Evolutionary conservation across 1,140 invertebrate genomes (phyloP), one percentile per base, ranked within the genome.

Genomic region (Nymphalis io): DNA sequence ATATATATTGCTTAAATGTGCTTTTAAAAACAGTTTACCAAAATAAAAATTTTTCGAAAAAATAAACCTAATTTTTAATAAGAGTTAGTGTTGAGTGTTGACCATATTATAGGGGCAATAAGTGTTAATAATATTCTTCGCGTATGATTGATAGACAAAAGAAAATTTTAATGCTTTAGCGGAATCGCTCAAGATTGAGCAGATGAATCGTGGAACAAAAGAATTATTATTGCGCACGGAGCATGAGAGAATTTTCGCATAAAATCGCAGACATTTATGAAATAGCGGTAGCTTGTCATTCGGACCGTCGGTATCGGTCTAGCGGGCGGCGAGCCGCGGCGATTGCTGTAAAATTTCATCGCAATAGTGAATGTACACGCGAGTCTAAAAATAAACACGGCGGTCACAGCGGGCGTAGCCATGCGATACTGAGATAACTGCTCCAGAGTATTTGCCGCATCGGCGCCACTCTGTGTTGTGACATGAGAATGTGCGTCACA

Each of bases 311-410:
- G 80, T 84, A 83, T 88, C 80, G 78, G 79, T 81, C 79, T 76
- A 72, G 80, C 80, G 79, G 71, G 79, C 79, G 78, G 80, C 81
- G 82, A 84, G 81, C 78, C 75, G 81, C 82, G 78, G 81, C 75
- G 84, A 84, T 87, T 81, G 80, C 74, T 90, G 85, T 85, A 85
- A 87, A 71, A 88, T 88, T 87, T 87, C 80, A 87, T 84, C 76
- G 85, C 82, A 82, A 87, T 80, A 83, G 82, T 82, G 82, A 88
- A 87, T 87, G 84, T 87, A 87, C 79, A 87, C 77, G 77, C 77
- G 77, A 82, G 74, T 83, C 85, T 88, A 88, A 89, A 90, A 87
- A 90, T 90, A 90, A 87, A 86, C 81, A 81, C 79, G 84, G 80
- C 74, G 74, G 75, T 80, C 80, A 85, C 81, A 87, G 83, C 80